Base-by-base conservation (phyloP, 2,797 vertebrate species). In the Crossoptilon crossoptilon region DNA sequence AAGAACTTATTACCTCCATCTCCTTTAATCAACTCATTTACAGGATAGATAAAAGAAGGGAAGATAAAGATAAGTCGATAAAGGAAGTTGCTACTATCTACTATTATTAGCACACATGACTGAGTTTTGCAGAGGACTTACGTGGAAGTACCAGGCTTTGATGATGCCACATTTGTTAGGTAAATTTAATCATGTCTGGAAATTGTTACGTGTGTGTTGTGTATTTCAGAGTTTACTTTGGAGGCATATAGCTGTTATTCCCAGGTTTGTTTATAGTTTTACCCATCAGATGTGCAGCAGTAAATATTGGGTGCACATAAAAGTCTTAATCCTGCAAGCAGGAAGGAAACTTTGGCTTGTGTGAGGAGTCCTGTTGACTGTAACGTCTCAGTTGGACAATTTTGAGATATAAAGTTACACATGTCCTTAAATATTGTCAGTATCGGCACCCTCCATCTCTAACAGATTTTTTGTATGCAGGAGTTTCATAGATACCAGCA, bases 261-360 rank as follows among this genome's bases (percentile, higher is more conserved):
- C 27, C 53, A 46, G 26, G 7, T 87, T 89, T 53, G 69, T 67
- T 87, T 7, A 3, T 63, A 33, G 41, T 80, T 76, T 87, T 70
- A 31, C 1, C 0, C 49, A 31, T 70, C 22, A 29, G 1, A 0
- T 19, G 19, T 48, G 33, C 15, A 63, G 13, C 70, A 74, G 5
- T 5, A 2, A 68, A 46, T 88, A 29, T 0, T 80, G 41, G 17
- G 15, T 82, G 29, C 44, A 5, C 3, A 2, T 75, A 11, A 24
- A 91, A 62, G n/a, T 49, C 72, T 68, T 87, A 87, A 49, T 87
- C 60, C 68, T 73, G 23, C 15, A 62, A 87, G 33, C 39, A 49
- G 23, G 39, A 56, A 76, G 41, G 39, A 80, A 74, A 53, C 49
- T 62, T 68, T 26, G n/a, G 10, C 56, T 84, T 88, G 14, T 73